These are phyloP conservation scores for Drosophila demipolita DNA, from an alignment of 2,888 invertebrate genomes.

Conservation along the genomic window DNA sequence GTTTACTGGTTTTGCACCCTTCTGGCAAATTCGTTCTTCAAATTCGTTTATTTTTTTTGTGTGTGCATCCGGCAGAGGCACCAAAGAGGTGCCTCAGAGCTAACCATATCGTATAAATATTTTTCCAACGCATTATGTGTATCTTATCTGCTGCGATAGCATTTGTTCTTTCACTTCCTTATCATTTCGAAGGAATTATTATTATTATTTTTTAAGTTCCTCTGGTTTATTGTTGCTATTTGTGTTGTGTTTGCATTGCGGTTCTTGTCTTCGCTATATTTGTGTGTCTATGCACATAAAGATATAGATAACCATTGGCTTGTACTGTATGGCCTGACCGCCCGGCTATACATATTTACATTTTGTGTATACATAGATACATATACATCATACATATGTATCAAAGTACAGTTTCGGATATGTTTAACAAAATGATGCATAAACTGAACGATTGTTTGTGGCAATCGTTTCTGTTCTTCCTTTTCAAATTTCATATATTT, in stretches of 20 bases:
- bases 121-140: conserved; percentile 20
- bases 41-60: background rate
- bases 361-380: background rate
- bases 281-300: conserved; percentile 1
- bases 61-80: conserved; percentile 7
- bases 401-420: conserved; percentile 20
- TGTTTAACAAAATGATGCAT: conserved; percentile 48
- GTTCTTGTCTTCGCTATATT: conserved; percentile 38
- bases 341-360: background rate
- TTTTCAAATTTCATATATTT: background rate
- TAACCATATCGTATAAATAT: background rate
- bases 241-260: conserved; percentile 57
- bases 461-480: conserved; percentile 5
- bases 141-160: conserved; percentile 36
- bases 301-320: conserved; percentile 13
- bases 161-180: conserved; percentile 31
- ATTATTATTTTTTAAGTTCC: conserved; percentile 16
- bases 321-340: conserved; percentile 5
- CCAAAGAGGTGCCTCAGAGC: background rate
- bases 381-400: conserved; percentile 3
- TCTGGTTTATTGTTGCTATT: conserved; percentile 56
- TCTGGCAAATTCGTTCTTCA: background rate
- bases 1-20: background rate
- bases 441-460: conserved; percentile 48
- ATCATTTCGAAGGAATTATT: conserved; percentile 8